phyloP scores from a whole-genome alignment of 2,797 vertebrate species.

The Knipowitschia caucasica region DNA sequence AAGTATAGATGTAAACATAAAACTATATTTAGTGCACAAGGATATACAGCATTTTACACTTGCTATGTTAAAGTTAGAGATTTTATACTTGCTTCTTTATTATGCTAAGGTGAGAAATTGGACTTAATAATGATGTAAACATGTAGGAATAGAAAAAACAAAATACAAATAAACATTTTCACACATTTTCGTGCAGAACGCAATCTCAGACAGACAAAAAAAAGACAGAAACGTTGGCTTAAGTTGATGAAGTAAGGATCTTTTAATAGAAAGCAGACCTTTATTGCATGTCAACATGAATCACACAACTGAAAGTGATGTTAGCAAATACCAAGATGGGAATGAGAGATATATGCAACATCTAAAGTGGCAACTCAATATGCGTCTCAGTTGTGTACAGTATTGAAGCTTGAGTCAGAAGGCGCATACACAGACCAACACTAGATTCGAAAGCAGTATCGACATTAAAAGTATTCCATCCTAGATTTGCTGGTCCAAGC shows the following conservation, averaged over 20 bases:
- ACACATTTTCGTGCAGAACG: background rate
- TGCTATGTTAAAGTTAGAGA: too few relatives aligned
- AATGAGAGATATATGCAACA: slow-evolving; percentile 72
- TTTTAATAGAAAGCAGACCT: slow-evolving; percentile 82
- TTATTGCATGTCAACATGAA: slow-evolving; percentile 78
- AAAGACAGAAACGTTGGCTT: slow-evolving; percentile 22
- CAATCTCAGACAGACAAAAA: slow-evolving; percentile 3
- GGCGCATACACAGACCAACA: slow-evolving; percentile 68
- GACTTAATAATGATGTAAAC: too few relatives aligned
- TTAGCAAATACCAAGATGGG: slow-evolving; percentile 66
- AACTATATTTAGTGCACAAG: too few relatives aligned
- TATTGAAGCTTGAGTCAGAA: slow-evolving; percentile 71
- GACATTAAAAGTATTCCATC: slow-evolving; percentile 61
- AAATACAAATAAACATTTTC: too few relatives aligned
- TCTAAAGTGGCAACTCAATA: slow-evolving; percentile 74
- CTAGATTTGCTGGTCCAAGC: slow-evolving; percentile 56
- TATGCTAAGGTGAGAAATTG: too few relatives aligned
- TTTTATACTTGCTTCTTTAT: too few relatives aligned
- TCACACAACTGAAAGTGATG: slow-evolving; percentile 69
- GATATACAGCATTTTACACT: too few relatives aligned
- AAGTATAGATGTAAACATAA: too few relatives aligned
- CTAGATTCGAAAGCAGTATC: slow-evolving; percentile 59
- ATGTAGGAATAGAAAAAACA: too few relatives aligned
- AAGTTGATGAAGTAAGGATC: slow-evolving; percentile 71
- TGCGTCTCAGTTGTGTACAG: slow-evolving; percentile 71